Evolutionary conservation across 2,888 invertebrate species (phyloP), one percentile per base, ranked within the genome.

Genomic region (Megastigmus dorsalis): DNA sequence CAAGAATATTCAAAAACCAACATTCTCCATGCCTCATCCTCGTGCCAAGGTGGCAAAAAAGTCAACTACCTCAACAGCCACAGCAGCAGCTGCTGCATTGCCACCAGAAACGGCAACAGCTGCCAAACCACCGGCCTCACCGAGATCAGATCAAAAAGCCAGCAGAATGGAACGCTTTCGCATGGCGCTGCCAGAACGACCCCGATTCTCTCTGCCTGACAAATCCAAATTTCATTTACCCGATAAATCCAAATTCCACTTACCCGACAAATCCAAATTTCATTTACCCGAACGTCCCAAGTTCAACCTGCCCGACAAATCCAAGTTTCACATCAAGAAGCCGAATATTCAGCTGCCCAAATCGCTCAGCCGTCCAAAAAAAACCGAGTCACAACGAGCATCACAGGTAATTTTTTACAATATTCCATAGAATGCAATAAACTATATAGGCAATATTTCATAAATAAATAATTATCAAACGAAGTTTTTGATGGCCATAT

Each of bases 1-100:
- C 70, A 91, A 92, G 82, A 91, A 89, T 76, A 91, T 92, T 5
- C 91, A 92, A 83, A 89, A 91, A 79, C 90, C 91, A 52, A 89
- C 88, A 41, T 90, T 91, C 75, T 82, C 84, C n/a, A 88, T 89
- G 85, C 89, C 85, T 0, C 72, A 26, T 0, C 18, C 55, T 10
- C 77, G 73, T 6, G 41, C 67, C 20, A 80, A 78, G 30, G 13
- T 62, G 70, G 70, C 63, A 81, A 83, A 78, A 79, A 76, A 73
- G 28, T 57, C 72, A 5, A 15, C 30, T 7, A 77, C 77, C 1
- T 60, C 71, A 36, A 59, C 76, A 10, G n/a, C 70, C 4, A 68
- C 76, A 13, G 72, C 70, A 0, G 33, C 48, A 20, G 26, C 43
- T 2, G 7, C 10, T 15, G 4, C 7, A 15, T 5, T 4, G 62